These are phyloP conservation scores for Tribolium castaneum DNA, from an alignment of 1,140 invertebrate genomes.

Conservation along the genomic window DNA sequence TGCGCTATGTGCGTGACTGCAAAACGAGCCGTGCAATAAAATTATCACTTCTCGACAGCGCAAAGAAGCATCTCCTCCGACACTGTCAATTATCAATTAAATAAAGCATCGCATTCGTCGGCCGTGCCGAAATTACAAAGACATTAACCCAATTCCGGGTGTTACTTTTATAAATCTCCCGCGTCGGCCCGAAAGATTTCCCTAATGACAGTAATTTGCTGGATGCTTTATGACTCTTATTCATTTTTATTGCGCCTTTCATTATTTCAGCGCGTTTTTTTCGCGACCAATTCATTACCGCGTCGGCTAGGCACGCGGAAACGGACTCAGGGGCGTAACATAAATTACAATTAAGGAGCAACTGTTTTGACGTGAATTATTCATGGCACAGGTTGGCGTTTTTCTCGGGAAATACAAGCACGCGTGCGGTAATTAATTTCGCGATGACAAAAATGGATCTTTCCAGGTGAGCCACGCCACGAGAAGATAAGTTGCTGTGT, in stretches of 20 bases:
- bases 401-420: background rate
- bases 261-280: conserved; percentile 14
- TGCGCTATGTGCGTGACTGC: background rate
- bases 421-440: conserved; percentile 15
- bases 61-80: background rate
- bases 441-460: conserved; percentile 15
- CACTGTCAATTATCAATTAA: conserved; percentile 14
- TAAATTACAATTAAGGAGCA: conserved; percentile 7
- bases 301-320: background rate
- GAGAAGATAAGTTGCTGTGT: conserved; percentile 22
- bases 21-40: background rate
- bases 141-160: conserved; percentile 18
- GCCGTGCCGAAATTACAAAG: conserved; percentile 1
- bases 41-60: background rate
- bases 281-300: background rate
- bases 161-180: background rate
- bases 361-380: conserved; percentile 7
- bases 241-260: conserved; percentile 28
- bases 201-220: conserved; percentile 22
- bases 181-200: background rate
- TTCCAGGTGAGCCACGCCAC: conserved; percentile 28
- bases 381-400: background rate
- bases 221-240: conserved; percentile 8
- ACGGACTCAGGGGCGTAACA: background rate
- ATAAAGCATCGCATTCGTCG: background rate